Evolutionary conservation across 2,797 vertebrate genomes (phyloP), one percentile per base, ranked within the genome.

Genomic region (Neostethus bicornis): DNA sequence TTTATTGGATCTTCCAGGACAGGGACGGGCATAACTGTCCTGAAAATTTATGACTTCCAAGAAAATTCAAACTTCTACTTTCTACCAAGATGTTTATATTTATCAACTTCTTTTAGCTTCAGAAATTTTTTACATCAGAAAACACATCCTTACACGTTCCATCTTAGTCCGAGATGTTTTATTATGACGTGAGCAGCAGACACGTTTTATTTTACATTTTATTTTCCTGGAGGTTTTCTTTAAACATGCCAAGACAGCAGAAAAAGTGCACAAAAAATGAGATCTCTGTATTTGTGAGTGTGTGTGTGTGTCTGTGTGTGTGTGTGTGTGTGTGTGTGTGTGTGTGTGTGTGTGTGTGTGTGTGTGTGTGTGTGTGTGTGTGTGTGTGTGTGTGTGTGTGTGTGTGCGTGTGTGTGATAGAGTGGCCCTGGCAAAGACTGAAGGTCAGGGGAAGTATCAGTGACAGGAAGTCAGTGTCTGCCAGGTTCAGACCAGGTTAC

Each of bases 381-480:
- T 26, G 25, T 26, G 25, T 26, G 47, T 43, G 21, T 29, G 38
- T 34, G 70, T 16, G 32, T 34, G 44, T 32, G 57, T 28, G 41
- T 21, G 43, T 5, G 50, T 23, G 58, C 7, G 21, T 2, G 45
- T 1, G 29, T 1, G 44, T 19, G 64, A 60, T 57, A 62, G 66
- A 73, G 73, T 74, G 61, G 73, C 38, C 58, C 85, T 92, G 91
- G 91, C 91, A 85, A 78, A 63, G 43, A 38, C 89, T 92, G 91
- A 93, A 93, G 92, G 92, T 93, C 91, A 94, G 85, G 61, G 90
- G 92, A 92, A 94, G 92, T 95, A 93, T 95, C 93, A 84, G 86
- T 94, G 90, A 94, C 94, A 95, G 94, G 92, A 93, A 92, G 88
- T 89, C 38, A 75, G 72, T 47, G 71, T 29, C 77, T 91, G 92